Conservation (phyloP, 2,888 invertebrate genomes). For the Euplagia quadripunctaria region DNA sequence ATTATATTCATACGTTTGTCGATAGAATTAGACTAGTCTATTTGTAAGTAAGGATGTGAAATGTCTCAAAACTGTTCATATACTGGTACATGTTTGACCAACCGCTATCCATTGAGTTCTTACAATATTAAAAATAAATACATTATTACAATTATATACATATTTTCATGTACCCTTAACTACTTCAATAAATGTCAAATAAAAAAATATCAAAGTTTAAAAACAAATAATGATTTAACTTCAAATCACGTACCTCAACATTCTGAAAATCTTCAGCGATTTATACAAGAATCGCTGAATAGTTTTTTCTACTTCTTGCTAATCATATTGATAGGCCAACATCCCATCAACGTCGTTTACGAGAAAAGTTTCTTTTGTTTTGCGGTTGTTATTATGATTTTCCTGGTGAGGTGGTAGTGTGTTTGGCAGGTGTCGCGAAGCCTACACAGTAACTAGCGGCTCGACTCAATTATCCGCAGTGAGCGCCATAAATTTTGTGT, state of each 20-base stretch:
- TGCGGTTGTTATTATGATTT: constrained; percentile 35
- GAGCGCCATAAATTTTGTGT: constrained; percentile 81
- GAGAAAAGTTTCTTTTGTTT: constrained; percentile 31
- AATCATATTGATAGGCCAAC: neutral
- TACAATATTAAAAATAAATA: too few species aligned
- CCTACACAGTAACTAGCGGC: constrained; percentile 64
- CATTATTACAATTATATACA: too few species aligned
- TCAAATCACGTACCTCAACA: neutral
- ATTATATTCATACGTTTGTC: too few species aligned
- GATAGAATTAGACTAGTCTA: too few species aligned
- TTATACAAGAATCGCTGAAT: neutral
- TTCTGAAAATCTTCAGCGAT: neutral
- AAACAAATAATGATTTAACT: neutral
- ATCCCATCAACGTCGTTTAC: neutral
- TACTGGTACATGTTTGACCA: too few species aligned
- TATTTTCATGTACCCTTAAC: neutral
- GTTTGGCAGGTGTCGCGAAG: constrained; percentile 66
- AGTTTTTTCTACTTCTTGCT: neutral
- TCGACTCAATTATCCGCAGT: constrained; percentile 80
- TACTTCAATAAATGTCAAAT: neutral
- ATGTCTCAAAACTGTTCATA: too few species aligned
- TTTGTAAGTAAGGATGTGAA: too few species aligned
- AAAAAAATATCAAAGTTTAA: neutral
- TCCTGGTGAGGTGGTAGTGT: constrained; percentile 46
- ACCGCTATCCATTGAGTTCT: too few species aligned